Percentiles rank a stretch among this genome's conserved stretches.
Conservation (phyloP, 2,797 vertebrate species). For the Takifugu ocellatus region DNA sequence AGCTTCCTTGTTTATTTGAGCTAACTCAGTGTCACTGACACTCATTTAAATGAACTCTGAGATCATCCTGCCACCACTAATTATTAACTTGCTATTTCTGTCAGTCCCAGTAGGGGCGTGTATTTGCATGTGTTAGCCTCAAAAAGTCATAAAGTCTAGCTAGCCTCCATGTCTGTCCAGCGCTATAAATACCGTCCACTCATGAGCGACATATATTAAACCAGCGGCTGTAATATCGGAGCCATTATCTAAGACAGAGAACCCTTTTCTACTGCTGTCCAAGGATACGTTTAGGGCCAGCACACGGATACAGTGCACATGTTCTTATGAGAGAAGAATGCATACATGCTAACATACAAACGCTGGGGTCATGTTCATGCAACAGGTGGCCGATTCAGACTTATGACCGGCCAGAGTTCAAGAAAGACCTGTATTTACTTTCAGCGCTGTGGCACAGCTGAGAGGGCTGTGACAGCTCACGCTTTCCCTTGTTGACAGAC, state of each 20-base stretch:
- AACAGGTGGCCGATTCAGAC: constrained; percentile 50
- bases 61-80: constrained; percentile 50
- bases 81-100: constrained; percentile 54
- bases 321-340: constrained; percentile 23
- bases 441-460: constrained; percentile 46
- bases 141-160: constrained; percentile 44
- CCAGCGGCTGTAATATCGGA: constrained; percentile 47
- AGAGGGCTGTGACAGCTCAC: constrained; percentile 42
- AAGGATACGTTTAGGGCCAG: constrained; percentile 31
- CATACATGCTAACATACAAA: constrained; percentile 18
- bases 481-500: constrained; percentile 46
- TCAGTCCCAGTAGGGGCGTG: constrained; percentile 30
- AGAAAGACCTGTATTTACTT: constrained; percentile 47
- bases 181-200: constrained; percentile 62
- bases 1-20: background rate
- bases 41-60: constrained; percentile 31
- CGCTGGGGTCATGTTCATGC: constrained; percentile 30
- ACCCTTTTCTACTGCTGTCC: constrained; percentile 37
- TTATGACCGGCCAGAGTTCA: constrained; percentile 21
- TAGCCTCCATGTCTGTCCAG: constrained; percentile 46
- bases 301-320: background rate
- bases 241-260: constrained; percentile 54
- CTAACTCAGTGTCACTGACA: constrained; percentile 28
- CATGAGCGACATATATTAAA: constrained; percentile 52
- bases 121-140: constrained; percentile 13